These are phyloP conservation scores for Nestor notabilis DNA, from an alignment of 2,113 vertebrate species.

Conservation along the genomic window DNA sequence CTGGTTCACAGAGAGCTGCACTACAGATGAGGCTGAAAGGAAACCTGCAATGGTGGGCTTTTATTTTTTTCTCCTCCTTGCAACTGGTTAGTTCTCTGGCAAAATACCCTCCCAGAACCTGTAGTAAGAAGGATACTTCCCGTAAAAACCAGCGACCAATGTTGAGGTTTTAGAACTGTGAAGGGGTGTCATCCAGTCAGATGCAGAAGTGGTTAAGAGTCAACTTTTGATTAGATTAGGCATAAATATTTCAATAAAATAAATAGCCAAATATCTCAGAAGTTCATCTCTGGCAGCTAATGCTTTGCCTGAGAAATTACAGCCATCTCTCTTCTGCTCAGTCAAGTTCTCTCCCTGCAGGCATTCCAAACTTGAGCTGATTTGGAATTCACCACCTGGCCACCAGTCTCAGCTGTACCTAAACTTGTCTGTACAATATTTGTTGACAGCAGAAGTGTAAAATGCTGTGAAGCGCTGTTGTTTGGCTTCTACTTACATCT, in stretches of 20 bases:
- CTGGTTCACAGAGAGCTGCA: neutral
- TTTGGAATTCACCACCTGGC: slow-evolving; percentile 72
- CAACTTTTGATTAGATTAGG: neutral
- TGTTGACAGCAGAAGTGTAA: slow-evolving; percentile 45
- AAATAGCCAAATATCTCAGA: neutral
- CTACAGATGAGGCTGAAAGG: slow-evolving; percentile 17
- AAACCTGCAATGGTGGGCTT: neutral
- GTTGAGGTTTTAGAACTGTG: neutral
- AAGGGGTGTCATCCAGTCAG: neutral
- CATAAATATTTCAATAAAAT: slow-evolving; percentile 18
- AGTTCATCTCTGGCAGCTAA: slow-evolving; percentile 37
- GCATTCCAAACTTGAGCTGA: slow-evolving; percentile 53
- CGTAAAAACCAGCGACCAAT: neutral
- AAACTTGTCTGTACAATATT: slow-evolving; percentile 54
- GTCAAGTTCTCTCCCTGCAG: slow-evolving; percentile 57
- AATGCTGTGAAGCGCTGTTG: neutral
- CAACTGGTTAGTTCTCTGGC: neutral
- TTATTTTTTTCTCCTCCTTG: neutral
- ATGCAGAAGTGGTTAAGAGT: neutral
- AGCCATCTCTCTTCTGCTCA: slow-evolving; percentile 25
- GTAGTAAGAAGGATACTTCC: slow-evolving; percentile 6
- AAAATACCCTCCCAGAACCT: slow-evolving; percentile 16
- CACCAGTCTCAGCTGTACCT: slow-evolving; percentile 41
- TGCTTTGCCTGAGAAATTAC: slow-evolving; percentile 37
- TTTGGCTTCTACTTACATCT: neutral